A percentile compares a stretch with the other conserved stretches of the same genome.
These are phyloP conservation scores for Plodia interpunctella DNA, from an alignment of 1,140 invertebrate species.

Conservation along the genomic window DNA sequence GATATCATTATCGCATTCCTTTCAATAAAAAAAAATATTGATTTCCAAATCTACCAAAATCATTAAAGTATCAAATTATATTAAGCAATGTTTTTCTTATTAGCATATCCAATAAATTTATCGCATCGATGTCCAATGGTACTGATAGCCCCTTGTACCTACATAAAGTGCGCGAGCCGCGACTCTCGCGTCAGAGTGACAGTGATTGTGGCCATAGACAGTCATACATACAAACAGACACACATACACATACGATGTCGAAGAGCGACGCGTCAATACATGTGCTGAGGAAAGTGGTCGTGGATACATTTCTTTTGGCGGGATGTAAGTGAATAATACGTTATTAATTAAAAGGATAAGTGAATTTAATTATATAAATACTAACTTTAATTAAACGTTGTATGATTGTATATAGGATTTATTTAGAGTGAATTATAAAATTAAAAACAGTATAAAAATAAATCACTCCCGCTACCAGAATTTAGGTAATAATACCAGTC, in stretches of 20 bases:
- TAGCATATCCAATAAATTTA: background rate
- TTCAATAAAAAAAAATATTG: too few relatives aligned
- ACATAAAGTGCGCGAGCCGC: background rate
- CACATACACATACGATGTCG: constrained; percentile 27
- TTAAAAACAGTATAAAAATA: too few relatives aligned
- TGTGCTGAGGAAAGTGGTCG: constrained; percentile 38
- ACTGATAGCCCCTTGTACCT: background rate
- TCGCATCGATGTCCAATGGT: background rate
- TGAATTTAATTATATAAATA: background rate
- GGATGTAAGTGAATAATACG: constrained; percentile 40
- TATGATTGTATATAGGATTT: too few relatives aligned
- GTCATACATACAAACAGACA: background rate
- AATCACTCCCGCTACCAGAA: too few relatives aligned
- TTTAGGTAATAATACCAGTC: too few relatives aligned
- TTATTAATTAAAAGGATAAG: constrained; percentile 12
- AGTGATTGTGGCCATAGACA: constrained; percentile 1
- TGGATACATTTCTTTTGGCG: constrained; percentile 35
- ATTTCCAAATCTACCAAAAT: too few relatives aligned
- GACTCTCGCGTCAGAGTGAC: background rate
- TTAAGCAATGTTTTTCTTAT: background rate
- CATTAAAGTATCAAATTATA: too few relatives aligned
- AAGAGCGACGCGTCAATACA: constrained; percentile 28
- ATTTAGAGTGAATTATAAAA: too few relatives aligned
- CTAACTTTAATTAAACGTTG: too few relatives aligned
- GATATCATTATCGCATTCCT: too few relatives aligned